Conservation (phyloP, 2,113 vertebrate genomes). For the Cryptomyrus ogoouensis region DNA sequence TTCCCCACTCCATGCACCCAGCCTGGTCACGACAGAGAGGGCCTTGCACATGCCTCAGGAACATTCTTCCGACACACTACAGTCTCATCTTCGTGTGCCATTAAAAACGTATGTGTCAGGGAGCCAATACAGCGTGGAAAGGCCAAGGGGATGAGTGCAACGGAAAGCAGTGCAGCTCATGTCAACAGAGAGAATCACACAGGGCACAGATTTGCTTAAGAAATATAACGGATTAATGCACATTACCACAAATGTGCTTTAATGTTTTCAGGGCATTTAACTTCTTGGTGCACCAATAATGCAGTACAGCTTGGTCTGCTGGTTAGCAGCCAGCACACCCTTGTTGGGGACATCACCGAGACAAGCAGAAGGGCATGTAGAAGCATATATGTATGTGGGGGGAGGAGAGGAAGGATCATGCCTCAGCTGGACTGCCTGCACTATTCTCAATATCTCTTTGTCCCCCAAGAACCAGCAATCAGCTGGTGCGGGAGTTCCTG, state of each 20-base stretch:
- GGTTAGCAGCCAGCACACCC: neutral
- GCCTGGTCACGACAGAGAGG: neutral
- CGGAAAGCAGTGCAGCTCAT: neutral
- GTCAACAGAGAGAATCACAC: neutral
- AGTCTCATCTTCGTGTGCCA: neutral
- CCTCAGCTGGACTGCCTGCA: neutral
- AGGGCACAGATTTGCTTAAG: neutral
- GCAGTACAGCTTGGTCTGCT: neutral
- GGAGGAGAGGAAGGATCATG: neutral
- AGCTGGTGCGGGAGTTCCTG: neutral
- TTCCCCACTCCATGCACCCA: no score
- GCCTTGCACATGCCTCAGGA: neutral
- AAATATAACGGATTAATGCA: neutral
- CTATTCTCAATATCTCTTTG: neutral
- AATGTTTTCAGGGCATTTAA: neutral
- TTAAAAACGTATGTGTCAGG: neutral
- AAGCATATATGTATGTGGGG: neutral
- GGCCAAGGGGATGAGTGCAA: neutral
- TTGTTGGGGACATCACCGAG: neutral
- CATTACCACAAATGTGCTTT: neutral
- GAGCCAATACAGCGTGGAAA: neutral
- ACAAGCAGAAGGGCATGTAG: neutral
- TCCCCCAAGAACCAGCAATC: neutral
- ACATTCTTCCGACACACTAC: neutral
- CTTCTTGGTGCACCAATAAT: no score